Evolutionary conservation across 2,113 vertebrate species (phyloP).

Genomic region (Meles meles): DNA sequence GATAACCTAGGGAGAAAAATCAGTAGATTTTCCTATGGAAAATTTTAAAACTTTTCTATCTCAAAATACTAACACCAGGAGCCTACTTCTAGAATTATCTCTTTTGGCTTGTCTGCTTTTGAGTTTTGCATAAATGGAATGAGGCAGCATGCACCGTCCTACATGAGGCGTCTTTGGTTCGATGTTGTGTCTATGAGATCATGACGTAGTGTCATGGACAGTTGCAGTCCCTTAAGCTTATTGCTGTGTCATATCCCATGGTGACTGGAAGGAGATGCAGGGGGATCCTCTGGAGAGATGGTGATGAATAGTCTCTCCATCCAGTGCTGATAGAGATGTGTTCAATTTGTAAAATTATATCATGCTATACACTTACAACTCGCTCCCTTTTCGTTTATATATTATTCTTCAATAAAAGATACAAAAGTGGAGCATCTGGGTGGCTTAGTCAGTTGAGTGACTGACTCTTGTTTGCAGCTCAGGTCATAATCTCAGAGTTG

Average conservation of each 20-base stretch:
- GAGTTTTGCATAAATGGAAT: no score
- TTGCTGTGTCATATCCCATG: not conserved
- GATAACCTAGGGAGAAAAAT: not conserved
- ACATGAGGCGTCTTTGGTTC: not conserved
- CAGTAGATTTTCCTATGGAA: not conserved
- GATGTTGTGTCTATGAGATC: not conserved
- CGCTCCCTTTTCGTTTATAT: not conserved
- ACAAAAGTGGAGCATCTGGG: not conserved
- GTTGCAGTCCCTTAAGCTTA: fast-evolving
- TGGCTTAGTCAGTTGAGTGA: not conserved
- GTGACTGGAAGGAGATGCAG: not conserved
- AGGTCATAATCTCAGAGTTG: not conserved
- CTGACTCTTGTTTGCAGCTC: not conserved
- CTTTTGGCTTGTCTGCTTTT: not conserved
- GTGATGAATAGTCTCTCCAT: not conserved
- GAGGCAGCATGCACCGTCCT: fast-evolving
- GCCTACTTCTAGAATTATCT: not conserved
- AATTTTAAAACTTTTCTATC: not conserved
- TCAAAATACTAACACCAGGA: not conserved
- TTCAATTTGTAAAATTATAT: not conserved
- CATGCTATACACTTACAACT: not conserved
- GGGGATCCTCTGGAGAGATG: not conserved
- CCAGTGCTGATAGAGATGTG: not conserved
- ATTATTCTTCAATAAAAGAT: not conserved
- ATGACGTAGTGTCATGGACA: fast-evolving